These are phyloP conservation scores for Aleadryas rufinucha DNA, from an alignment of 2,113 vertebrate genomes.

Conservation along the genomic window DNA sequence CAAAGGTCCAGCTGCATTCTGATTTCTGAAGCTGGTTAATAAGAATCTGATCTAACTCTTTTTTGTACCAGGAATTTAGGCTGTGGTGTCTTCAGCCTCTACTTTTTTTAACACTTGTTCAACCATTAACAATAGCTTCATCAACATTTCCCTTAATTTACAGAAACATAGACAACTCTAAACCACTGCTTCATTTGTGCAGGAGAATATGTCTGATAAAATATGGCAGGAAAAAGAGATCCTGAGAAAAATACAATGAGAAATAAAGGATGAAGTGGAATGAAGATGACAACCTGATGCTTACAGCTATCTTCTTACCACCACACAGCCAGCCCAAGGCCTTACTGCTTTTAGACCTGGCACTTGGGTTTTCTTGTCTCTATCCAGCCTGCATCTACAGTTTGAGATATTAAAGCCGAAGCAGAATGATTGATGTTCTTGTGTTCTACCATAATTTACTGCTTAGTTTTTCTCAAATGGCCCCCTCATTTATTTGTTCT, in stretches of 20 bases:
- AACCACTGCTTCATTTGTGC: background rate
- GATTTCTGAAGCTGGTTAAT: background rate
- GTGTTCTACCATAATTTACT: slow-evolving; percentile 17
- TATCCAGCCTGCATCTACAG: background rate
- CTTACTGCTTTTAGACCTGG: background rate
- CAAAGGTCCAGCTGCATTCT: background rate
- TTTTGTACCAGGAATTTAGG: background rate
- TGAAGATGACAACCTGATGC: background rate
- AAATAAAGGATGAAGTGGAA: background rate
- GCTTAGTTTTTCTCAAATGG: slow-evolving; percentile 10
- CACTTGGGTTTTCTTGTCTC: background rate
- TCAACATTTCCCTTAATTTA: background rate
- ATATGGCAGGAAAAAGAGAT: background rate
- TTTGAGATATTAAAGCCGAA: background rate
- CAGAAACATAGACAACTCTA: background rate
- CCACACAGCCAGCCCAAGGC: background rate
- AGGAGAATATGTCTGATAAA: background rate
- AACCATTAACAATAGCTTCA: background rate
- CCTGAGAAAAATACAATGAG: background rate
- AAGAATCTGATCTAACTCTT: background rate
- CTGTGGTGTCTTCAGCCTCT: background rate
- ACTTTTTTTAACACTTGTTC: background rate
- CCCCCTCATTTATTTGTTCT: slow-evolving; percentile 63
- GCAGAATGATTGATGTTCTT: slow-evolving; percentile 25
- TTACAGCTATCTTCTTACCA: background rate